Evolutionary conservation across 2,797 vertebrate species (phyloP), one percentile per base, ranked within the genome.

Genomic region (Staurois parvus): DNA sequence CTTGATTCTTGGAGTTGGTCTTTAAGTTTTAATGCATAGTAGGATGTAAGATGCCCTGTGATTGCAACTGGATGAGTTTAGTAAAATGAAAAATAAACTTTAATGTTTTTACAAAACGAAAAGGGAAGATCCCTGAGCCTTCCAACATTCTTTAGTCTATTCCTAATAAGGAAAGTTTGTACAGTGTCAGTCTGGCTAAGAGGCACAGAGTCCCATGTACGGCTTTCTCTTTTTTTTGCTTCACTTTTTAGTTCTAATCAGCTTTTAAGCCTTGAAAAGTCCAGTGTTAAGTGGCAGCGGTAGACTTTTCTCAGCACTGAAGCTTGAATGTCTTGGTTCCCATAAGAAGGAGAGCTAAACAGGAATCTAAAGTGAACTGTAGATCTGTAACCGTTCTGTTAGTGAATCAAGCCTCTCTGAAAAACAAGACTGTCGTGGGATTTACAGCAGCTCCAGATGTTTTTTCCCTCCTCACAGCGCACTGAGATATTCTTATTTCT

Each of bases 161-260:
- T 93, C 88, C 91, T 90, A 89, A 88, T 68, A 91, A 90, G 88
- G 88, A 86, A 85, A 89, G 48, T 79, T 92, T 88, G 87, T 72
- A 79, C 80, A 90, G 79, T 90, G 92, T 79, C 62, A 85, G 85
- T 73, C 84, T 85, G 87, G 48, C 91, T 92, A 87, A 89, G 76
- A 88, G 67, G 88, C 91, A 88, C 77, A 72, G 72, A 90, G 88
- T 80, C 48, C 32, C 2, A 15, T 77, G 62, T 88, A 19, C 89
- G 87, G 64, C 72, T 88, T 77, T 83, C 74, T 70, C 78, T 45
- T 86, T 79, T n/a, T 85, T 56, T 87, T 81, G 52, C 81, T 79
- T 29, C 21, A 29, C 34, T 29, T 72, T 68, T 78, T 72, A 67
- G 45, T 66, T 19, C 9, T 26, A 66, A 66, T 66, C 64, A 19